phyloP scores from a whole-genome alignment of 2,888 invertebrate species.

The Machimus atricapillus region DNA sequence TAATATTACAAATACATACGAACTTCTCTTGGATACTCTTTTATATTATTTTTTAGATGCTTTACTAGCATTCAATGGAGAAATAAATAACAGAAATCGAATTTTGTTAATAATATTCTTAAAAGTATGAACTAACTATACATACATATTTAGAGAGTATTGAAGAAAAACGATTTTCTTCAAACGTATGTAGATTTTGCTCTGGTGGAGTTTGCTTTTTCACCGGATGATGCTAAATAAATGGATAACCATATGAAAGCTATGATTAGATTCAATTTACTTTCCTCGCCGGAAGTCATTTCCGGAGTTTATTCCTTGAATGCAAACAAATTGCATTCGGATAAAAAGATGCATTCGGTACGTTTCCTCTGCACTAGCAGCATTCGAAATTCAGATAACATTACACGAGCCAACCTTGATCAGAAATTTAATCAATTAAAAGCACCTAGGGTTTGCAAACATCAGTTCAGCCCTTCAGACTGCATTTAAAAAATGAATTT shows the following conservation, averaged over 20 bases:
- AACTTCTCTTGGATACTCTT: too few relatives aligned
- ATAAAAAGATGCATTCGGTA: neutral
- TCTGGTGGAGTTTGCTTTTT: neutral
- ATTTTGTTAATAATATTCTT: too few relatives aligned
- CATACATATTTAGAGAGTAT: neutral
- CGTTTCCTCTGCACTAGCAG: neutral
- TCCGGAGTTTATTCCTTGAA: neutral
- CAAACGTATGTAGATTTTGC: neutral
- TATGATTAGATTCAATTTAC: neutral
- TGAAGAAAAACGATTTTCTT: neutral
- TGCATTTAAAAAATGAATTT: constrained; percentile 1
- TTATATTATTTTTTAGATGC: too few relatives aligned
- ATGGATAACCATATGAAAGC: neutral
- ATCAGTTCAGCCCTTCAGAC: neutral
- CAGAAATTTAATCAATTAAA: constrained; percentile 14
- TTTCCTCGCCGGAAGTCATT: neutral
- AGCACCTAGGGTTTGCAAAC: neutral
- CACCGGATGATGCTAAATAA: neutral
- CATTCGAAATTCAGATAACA: neutral
- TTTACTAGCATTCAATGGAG: too few relatives aligned
- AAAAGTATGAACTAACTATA: too few relatives aligned
- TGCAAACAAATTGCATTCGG: neutral
- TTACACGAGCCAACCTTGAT: neutral
- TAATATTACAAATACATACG: too few relatives aligned
- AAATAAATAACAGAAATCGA: too few relatives aligned